Base-by-base conservation (phyloP, 1,140 invertebrate genomes). In the Cydia pomonella region DNA sequence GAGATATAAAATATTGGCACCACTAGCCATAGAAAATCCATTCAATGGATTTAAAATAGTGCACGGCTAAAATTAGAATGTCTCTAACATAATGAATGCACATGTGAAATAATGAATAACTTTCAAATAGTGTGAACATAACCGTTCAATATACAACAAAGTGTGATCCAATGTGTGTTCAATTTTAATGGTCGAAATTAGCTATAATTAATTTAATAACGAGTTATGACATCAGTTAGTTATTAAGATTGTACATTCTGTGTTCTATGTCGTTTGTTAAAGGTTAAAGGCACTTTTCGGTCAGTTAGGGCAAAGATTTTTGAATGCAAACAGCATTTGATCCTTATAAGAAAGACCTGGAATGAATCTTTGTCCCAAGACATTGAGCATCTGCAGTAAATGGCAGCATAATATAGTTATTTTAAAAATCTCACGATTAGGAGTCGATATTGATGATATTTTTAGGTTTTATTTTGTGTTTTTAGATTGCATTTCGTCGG, bases 31-130 rank as follows among this genome's bases (percentile, higher is more conserved):
- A 59, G 21, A 59, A 69, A 69, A 69, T 33, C 33, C 64, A 69
- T 69, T 69, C 29, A 18, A 69, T 69, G 64, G 64, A 33, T 69
- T 69, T 69, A 69, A 69, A 69, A 33, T 69, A 69, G 16, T 59
- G 7, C 53, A 59, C 53, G 53, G 53, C 53, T 59, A 59, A 23
- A 59, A 59, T 59, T 23, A 23, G 18, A 21, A 59, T 23, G 53
- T 59, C 53, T 50, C 47, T 3, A n/a, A n/a, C 53, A 53, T 53
- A 23, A 23, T 59, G 18, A 59, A 23, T 23, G 18, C 21, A 23
- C 53, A 59, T 21, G 21, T 59, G 53, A 59, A 59, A 59, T 53
- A 53, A 53, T 59, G 13, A 18, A 53, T 59, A 59, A 59, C 53
- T 23, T 59, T 59, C 16, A 59, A 59, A 23, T 59, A 59, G 7